Evolutionary conservation across 2,797 vertebrate species (phyloP), one percentile per base, ranked within the genome.

Genomic region (Tarsius wallacei): DNA sequence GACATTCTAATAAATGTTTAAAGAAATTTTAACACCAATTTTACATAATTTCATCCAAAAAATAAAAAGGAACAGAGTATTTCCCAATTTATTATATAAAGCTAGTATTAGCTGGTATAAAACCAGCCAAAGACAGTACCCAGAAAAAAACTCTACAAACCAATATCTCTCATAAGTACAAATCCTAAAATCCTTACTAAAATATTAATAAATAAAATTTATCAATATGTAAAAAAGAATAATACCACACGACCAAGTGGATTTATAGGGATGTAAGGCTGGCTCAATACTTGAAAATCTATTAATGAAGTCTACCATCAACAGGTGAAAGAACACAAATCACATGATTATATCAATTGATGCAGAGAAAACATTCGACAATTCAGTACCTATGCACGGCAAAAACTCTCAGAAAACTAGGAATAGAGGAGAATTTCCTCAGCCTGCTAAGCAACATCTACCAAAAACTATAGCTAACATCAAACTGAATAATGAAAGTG

Each of bases 1-100:
- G 51, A 22, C 87, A 86, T 57, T 66, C 49, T 68, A 88, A 63
- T 26, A 88, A 61, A 87, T 63, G 15, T 71, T 66, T 80, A 63
- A 28, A 76, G 42, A 42, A 5, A 42, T 42, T 42, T 5, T 42
- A 42, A 59, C 31, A 83, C 12, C 78, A 93, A 76, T 47, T 89
- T 89, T 83, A 77, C 33, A 42, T 28, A 87, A 36, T 61, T 86
- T 74, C 36, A 89, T 85, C 89, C 57, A 66, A 49, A 57, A 95
- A 92, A 61, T 14, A 83, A 57, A 36, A 96, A 42, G 42, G 47
- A 87, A 66, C 24, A 28, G 47, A 57, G 73, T 70, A 59, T 8
- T 31, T 87, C 59, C 64, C 49, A 77, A 78, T 55, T 94, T 81
- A 88, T 87, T 94, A 93, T 84, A 90, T 95, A 22, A 86, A 53